Evolutionary conservation across 1,140 invertebrate species (phyloP), one percentile per base, ranked within the genome.

Genomic region (Drosophila erecta): DNA sequence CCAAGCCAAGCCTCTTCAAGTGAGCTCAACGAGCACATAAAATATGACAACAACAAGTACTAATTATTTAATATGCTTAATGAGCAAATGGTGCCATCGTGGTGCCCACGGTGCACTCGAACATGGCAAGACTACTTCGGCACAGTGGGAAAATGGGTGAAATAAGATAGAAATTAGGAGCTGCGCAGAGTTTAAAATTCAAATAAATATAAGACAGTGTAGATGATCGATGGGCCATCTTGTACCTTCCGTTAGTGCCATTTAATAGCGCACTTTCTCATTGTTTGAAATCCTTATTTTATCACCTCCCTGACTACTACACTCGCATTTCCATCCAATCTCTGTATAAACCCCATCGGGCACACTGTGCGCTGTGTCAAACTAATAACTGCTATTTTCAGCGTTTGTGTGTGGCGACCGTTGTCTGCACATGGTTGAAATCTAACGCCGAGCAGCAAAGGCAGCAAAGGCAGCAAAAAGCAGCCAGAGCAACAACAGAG

Each of bases 61-160:
- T 84, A 84, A 84, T 84, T 84, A 84, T 84, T 84, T 84, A 84
- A 84, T 84, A 84, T 80, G 81, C 81, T 84, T 84, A 84, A 84
- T 84, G 81, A 84, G 81, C 81, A 85, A 85, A 85, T 84, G 81
- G 80, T 72, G 83, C 81, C 77, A 67, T 74, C 64, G 38, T 76
- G 80, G 81, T 69, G 81, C 66, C 61, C 76, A 85, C 55, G 64
- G 62, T 79, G 57, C 60, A 62, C 55, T 50, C 51, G 46, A 30
- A 33, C 55, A 60, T 58, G 51, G 55, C 53, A 49, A 20, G 10
- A 43, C 64, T 35, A 12, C 44, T 20, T 6, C 5, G 59, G 44
- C 33, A 84, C 76, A 79, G 65, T 84, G 80, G 76, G 8, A 14
- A 33, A 50, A 15, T 10, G 22, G 24, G 10, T 10, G 11, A 11